Percentiles rank a stretch among this genome's conserved stretches.
phyloP scores from a whole-genome alignment of 2,797 vertebrate species.

The Peromyscus attwateri region DNA sequence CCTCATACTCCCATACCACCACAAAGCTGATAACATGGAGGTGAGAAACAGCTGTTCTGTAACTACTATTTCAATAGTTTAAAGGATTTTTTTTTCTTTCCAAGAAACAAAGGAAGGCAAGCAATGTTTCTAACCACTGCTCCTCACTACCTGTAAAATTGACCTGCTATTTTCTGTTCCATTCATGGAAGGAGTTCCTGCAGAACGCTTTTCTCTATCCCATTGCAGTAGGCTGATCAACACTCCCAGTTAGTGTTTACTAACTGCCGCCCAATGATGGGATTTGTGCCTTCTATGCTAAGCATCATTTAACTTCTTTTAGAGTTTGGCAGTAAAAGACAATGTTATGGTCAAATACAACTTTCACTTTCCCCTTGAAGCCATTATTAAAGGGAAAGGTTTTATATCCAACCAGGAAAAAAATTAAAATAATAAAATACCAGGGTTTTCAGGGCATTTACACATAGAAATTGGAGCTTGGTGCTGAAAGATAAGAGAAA shows the following conservation, averaged over 20 bases:
- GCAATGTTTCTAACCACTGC: neutral
- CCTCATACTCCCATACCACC: neutral
- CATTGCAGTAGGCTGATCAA: neutral
- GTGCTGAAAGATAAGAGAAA: neutral
- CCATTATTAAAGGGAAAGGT: conserved; percentile 22
- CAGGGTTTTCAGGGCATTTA: neutral
- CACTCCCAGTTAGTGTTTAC: neutral
- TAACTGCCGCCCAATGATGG: neutral
- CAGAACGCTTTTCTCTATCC: neutral
- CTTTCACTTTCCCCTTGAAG: neutral
- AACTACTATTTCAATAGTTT: neutral
- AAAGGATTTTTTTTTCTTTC: neutral
- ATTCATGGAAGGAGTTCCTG: neutral
- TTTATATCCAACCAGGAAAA: neutral
- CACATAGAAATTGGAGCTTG: neutral
- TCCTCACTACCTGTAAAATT: neutral
- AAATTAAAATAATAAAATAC: neutral
- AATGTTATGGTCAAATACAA: neutral
- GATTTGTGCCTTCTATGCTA: neutral
- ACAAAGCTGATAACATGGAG: neutral
- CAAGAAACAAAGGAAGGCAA: neutral
- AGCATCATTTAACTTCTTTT: neutral
- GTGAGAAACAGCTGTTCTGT: neutral
- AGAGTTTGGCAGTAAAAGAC: conserved; percentile 19
- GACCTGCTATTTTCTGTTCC: neutral